Conservation (phyloP, 1,140 invertebrate species). For the Vollenhovia emeryi region DNA sequence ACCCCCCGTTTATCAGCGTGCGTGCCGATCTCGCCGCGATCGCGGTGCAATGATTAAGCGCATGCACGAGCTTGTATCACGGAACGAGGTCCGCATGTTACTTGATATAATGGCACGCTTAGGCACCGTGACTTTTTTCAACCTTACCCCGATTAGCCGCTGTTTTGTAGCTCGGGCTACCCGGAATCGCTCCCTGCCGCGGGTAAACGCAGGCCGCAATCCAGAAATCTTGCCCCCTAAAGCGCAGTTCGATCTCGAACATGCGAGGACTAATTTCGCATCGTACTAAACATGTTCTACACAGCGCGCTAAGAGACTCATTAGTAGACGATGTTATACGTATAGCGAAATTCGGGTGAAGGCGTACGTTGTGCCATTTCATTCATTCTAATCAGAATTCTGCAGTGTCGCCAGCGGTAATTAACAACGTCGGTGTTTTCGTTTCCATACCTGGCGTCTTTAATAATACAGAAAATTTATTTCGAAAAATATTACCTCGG, state of each 20-base stretch:
- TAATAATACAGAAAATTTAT: too few species aligned
- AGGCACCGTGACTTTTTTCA: slow-evolving; percentile 69
- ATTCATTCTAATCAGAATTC: too few species aligned
- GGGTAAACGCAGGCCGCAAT: background rate
- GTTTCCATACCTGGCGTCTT: too few species aligned
- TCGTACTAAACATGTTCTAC: background rate
- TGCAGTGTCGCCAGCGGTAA: too few species aligned
- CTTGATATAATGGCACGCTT: slow-evolving; percentile 65
- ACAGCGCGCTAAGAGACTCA: background rate
- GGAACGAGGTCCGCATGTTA: slow-evolving; percentile 56
- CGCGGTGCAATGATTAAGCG: slow-evolving; percentile 64
- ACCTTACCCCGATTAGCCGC: slow-evolving; percentile 25
- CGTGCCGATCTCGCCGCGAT: slow-evolving; percentile 67
- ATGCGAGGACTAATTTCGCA: background rate
- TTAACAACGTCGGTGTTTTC: too few species aligned
- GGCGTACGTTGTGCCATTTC: background rate
- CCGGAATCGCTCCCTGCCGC: slow-evolving; percentile 26
- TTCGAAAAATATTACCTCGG: too few species aligned
- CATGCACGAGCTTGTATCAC: slow-evolving; percentile 66
- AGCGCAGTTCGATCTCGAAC: background rate
- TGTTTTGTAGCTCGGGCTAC: slow-evolving; percentile 6
- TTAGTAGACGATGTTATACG: background rate
- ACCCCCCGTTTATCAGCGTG: slow-evolving; percentile 65
- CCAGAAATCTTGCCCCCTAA: background rate
- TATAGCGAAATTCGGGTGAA: background rate